Base-by-base conservation (phyloP, 2,113 vertebrate species). In the Ailuropoda melanoleuca region DNA sequence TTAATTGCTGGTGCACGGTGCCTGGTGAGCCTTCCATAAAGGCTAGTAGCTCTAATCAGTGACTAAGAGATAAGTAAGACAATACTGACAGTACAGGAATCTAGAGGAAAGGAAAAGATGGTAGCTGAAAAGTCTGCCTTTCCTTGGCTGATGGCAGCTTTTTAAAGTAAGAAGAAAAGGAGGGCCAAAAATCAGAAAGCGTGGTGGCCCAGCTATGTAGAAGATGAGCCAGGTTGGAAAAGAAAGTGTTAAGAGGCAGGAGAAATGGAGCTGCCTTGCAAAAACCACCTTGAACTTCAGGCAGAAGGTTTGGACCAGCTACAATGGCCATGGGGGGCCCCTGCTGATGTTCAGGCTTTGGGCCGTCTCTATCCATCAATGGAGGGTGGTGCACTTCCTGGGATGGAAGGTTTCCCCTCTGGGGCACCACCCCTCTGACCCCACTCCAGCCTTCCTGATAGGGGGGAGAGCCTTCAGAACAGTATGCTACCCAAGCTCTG, bases 201-300 rank as follows among this genome's bases (percentile, higher is more conserved):
- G 2, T 23, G n/a, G 37, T 68, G 48, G 43, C 37, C 50, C 62
- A 17, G 23, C 37, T 60, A 50, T 1, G 26, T 10, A 2, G 21
- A 90, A 94, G 26, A 77, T 0, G 8, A 94, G 31, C 34, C 55
- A 77, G 43, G 18, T 48, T 66, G 92, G 53, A 37, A 66, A 8
- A 89, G 31, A 92, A 37, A 81, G 8, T 2, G 15, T 39, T 72
- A 70, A 60, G 12, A 83, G 53, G 39, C 21, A 83, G 7, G 19
- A 84, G 7, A 95, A 77, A 90, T 60, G 13, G 58, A 29, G n/a
- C 13, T 86, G 23, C 29, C 29, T 95, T 89, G 39, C 12, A 26
- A 55, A 96, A 75, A 70, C 23, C 39, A 80, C n/a, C 26, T 84
- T 94, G 50, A 93, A 68, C 94, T 72, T 95, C 24, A 96, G 37